Percentiles rank a stretch among this genome's conserved stretches.
phyloP scores from a whole-genome alignment of 2,113 vertebrate species.

The Platysteira castanea region DNA sequence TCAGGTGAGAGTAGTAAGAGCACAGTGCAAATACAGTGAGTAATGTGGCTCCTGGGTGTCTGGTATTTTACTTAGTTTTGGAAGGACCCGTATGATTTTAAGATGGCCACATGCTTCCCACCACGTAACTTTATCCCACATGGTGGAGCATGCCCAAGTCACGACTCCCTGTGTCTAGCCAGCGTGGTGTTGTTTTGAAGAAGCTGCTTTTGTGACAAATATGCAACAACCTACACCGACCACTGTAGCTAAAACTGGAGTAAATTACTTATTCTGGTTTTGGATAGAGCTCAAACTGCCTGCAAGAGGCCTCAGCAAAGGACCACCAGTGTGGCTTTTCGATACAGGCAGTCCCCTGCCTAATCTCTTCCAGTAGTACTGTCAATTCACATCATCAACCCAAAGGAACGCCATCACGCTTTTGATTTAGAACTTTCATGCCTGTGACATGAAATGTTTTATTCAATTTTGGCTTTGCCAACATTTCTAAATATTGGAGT shows the following conservation, averaged over 20 bases:
- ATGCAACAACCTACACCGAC: neutral
- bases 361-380: neutral
- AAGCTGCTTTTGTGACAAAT: neutral
- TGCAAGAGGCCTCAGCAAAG: neutral
- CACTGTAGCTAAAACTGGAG: neutral
- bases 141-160: neutral
- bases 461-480: neutral
- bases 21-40: neutral
- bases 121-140: neutral
- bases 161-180: neutral
- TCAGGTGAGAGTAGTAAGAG: neutral
- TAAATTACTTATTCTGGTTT: neutral
- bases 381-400: rapidly evolving
- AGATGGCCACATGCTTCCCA: rapidly evolving
- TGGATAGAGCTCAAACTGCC: neutral
- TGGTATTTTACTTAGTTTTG: neutral
- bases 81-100: neutral
- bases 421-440: neutral
- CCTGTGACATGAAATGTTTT: neutral
- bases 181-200: neutral
- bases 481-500: neutral
- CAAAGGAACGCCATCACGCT: rapidly evolving
- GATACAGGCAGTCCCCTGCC: neutral
- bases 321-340: neutral
- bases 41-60: neutral